Base-by-base conservation (phyloP, 2,113 vertebrate species). In the Burhinus bistriatus region DNA sequence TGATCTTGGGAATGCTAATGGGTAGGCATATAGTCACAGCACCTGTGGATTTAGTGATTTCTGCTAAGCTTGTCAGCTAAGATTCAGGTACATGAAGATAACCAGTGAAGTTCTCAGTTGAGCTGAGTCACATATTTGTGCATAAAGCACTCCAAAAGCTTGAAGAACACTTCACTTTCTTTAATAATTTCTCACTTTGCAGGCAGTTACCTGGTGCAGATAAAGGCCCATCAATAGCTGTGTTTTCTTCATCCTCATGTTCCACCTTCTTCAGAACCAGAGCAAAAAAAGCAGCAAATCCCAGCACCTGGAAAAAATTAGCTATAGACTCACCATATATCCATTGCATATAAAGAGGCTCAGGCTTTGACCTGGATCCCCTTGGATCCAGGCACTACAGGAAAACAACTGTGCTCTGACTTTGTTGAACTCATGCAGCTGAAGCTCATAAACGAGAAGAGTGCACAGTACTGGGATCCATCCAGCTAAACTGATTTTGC, bases 201-300 rank as follows among this genome's bases (percentile, higher is more conserved):
- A 55, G 34, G 27, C 51, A 47, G 15, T 94, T 97, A 98, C 98
- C 98, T 98, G 97, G 58, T 55, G 86, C n/a, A 44, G 83, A 86
- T 49, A 98, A 94, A 32, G 55, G 14, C 27, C 86, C 92, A 14
- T 58, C 87, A 45, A 98, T 79, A 47, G 82, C 42, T 30, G 89
- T 73, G 42, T 91, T 77, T 81, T 88, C 95, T 47, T 98, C 99
- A 57, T 99, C 99, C 57, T 99, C 99, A 5, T 99, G 98, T 64
- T 99, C 99, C 18, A 98, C 97, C 79, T 98, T 99, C 97, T 99
- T 99, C 83, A 99, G 96, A 93, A 99, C 99, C 72, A 99, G 98
- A 69, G 99, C 99, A 96, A 99, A 99, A 97, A 99, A 99, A 81
- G 99, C 99, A 84, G 99, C 99, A 97, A 99, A 99, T 66, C 99